phyloP scores from a whole-genome alignment of 2,797 vertebrate genomes.

The Syngnathus rostellatus region DNA sequence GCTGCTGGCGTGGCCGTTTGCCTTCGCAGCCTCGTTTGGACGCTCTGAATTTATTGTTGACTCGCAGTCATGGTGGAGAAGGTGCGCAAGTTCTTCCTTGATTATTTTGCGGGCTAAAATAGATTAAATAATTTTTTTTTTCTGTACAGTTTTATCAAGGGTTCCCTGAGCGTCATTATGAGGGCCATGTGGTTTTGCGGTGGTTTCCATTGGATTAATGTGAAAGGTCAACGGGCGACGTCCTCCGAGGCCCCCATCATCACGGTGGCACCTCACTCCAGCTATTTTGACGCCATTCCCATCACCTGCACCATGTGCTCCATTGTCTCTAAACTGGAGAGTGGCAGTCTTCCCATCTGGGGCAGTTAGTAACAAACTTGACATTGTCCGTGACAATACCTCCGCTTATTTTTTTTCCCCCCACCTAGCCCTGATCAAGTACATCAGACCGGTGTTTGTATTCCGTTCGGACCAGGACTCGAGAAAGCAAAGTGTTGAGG shows the following conservation, averaged over 20 bases:
- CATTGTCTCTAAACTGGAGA: constrained; percentile 91
- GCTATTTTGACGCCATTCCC: constrained; percentile 93
- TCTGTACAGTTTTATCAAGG: constrained; percentile 69
- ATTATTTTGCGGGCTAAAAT: too few species aligned
- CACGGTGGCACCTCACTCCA: constrained; percentile 86
- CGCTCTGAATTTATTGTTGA: constrained; percentile 71
- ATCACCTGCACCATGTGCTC: constrained; percentile 94
- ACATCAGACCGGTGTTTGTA: constrained; percentile 89
- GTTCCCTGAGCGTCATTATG: constrained; percentile 82
- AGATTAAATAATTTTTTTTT: too few species aligned
- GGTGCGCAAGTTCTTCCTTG: constrained; percentile 50
- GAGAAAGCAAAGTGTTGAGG: constrained; percentile 87
- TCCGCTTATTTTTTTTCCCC: not conserved
- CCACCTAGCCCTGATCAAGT: constrained; percentile 82
- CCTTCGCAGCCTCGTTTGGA: constrained; percentile 79
- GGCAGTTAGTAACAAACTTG: constrained; percentile 77
- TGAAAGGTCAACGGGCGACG: constrained; percentile 79
- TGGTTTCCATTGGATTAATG: constrained; percentile 87
- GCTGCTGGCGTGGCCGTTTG: constrained; percentile 94
- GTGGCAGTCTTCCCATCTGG: constrained; percentile 91
- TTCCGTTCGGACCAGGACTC: constrained; percentile 89
- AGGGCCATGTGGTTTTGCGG: constrained; percentile 93
- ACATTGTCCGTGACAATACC: not conserved
- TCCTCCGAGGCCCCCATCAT: constrained; percentile 82
- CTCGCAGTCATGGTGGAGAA: constrained; percentile 82